These are phyloP conservation scores for Pipra filicauda DNA, from an alignment of 2,113 vertebrate species.

Conservation along the genomic window DNA sequence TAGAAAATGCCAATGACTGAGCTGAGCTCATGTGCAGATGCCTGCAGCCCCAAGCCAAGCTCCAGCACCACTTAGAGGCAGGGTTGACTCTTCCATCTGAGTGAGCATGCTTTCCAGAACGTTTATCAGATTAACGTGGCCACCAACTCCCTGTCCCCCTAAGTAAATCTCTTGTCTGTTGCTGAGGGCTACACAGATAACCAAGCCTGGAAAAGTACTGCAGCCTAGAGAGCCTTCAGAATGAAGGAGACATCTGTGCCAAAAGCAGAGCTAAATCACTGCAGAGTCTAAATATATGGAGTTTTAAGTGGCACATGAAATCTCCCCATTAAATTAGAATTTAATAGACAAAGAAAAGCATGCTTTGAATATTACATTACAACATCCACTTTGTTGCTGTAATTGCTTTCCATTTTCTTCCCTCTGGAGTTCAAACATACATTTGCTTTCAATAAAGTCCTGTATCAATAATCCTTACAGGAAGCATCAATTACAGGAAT, in stretches of 20 bases:
- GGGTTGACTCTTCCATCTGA: constrained; percentile 62
- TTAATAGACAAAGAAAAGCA: background rate
- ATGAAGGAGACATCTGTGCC: background rate
- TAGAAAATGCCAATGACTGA: background rate
- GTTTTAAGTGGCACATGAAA: background rate
- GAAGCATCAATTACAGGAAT: constrained; percentile 21
- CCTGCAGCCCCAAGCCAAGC: constrained; percentile 56
- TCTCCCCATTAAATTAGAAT: background rate
- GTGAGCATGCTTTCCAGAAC: constrained; percentile 71
- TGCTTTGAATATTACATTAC: constrained; percentile 6
- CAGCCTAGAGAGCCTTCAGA: background rate
- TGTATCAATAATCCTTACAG: background rate
- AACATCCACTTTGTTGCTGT: background rate
- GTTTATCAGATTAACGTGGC: constrained; percentile 71
- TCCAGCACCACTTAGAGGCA: constrained; percentile 49
- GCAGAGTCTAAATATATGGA: background rate
- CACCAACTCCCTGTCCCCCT: constrained; percentile 53
- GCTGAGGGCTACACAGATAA: constrained; percentile 57
- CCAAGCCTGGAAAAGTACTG: background rate
- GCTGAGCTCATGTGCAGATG: constrained; percentile 36
- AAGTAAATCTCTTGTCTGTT: constrained; percentile 11
- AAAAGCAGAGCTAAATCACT: background rate
- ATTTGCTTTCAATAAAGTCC: constrained; percentile 10
- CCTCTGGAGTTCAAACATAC: background rate
- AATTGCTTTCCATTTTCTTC: constrained; percentile 30